Percentiles rank a stretch among this genome's conserved stretches.
Conservation (phyloP, 1,140 invertebrate genomes). For the Diachasma alloeum region DNA sequence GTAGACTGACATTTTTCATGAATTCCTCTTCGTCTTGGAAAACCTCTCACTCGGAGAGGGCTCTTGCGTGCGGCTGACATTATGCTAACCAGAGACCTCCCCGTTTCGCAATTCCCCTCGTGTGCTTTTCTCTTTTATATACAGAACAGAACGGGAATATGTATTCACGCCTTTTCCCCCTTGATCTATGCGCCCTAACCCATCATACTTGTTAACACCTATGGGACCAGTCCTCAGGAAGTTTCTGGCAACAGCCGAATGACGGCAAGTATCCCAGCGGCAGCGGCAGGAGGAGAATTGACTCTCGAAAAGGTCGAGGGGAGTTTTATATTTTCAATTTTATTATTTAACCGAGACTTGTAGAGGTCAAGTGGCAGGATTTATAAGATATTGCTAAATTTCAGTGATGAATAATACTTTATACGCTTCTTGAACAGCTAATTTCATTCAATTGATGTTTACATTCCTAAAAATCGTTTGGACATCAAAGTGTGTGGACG, state of each 20-base stretch:
- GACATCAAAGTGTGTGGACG: no score
- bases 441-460: no score
- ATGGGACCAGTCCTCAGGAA: background rate
- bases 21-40: background rate
- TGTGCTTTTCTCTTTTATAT: background rate
- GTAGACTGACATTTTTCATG: background rate
- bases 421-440: no score
- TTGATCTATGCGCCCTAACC: conserved; percentile 9
- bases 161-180: conserved; percentile 4
- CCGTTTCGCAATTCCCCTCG: background rate
- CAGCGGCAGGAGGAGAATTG: no score
- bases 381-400: no score
- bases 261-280: no score
- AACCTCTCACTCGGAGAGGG: background rate
- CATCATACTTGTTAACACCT: conserved; percentile 3
- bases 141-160: background rate
- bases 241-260: background rate
- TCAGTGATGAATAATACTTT: no score
- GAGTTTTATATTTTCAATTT: no score
- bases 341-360: no score
- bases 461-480: no score
- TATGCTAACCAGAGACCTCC: background rate
- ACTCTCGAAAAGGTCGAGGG: no score
- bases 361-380: no score
- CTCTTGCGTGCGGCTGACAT: conserved; percentile 1